These are phyloP conservation scores for Pollenia griseotomentosa DNA, from an alignment of 2,888 invertebrate genomes.

Conservation along the genomic window DNA sequence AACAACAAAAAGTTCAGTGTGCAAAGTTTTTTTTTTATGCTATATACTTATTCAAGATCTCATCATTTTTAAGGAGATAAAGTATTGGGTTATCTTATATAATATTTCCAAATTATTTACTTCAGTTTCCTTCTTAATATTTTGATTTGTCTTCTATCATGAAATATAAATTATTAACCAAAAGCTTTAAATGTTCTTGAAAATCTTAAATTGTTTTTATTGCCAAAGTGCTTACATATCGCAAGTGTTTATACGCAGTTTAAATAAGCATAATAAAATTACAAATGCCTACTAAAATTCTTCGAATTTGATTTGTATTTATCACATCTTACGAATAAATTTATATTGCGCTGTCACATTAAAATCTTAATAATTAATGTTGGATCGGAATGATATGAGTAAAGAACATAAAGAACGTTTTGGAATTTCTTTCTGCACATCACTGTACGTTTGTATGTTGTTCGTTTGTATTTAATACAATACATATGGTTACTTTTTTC, in stretches of 20 bases:
- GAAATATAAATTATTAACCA: too few species aligned
- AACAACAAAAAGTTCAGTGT: too few species aligned
- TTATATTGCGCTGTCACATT: background rate
- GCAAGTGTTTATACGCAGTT: background rate
- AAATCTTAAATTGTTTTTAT: too few species aligned
- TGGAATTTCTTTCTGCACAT: background rate
- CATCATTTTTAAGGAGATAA: too few species aligned
- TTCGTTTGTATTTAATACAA: background rate
- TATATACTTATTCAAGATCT: too few species aligned
- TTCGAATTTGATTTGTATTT: background rate
- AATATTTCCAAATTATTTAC: too few species aligned
- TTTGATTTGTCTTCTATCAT: too few species aligned
- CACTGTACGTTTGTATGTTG: background rate
- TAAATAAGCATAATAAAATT: background rate
- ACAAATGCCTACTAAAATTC: background rate
- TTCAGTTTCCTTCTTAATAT: too few species aligned
- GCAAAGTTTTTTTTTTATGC: too few species aligned
- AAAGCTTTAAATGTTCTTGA: too few species aligned
- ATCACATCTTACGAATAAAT: background rate
- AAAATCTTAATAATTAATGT: conserved; percentile 6
- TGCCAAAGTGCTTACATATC: too few species aligned
- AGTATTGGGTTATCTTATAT: too few species aligned
- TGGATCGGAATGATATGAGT: background rate
- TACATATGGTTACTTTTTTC: background rate
- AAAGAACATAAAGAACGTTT: background rate